phyloP scores from a whole-genome alignment of 2,797 vertebrate genomes.

The Apogon talboti region DNA sequence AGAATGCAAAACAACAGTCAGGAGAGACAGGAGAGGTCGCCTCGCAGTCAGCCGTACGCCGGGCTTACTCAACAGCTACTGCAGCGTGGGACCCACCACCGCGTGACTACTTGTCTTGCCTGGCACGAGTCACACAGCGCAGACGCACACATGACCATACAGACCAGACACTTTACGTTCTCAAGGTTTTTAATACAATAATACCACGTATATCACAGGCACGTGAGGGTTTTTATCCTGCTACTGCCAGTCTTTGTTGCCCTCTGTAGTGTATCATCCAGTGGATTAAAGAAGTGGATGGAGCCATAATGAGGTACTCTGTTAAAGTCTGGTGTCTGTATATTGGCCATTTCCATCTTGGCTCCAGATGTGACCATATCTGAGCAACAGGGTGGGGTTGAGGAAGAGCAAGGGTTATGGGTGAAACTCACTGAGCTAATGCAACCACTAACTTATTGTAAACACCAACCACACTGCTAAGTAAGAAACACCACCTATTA shows the following conservation, averaged over 20 bases:
- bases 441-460: too few relatives aligned
- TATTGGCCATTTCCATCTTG: too few relatives aligned
- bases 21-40: slow-evolving; percentile 58
- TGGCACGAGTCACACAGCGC: slow-evolving; percentile 16
- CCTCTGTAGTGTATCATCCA: slow-evolving; percentile 20
- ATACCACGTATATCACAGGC: neutral
- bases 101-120: slow-evolving; percentile 46
- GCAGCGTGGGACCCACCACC: slow-evolving; percentile 57
- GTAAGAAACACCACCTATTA: too few relatives aligned
- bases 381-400: too few relatives aligned
- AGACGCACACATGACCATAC: slow-evolving; percentile 15
- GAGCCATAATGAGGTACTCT: too few relatives aligned
- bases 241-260: slow-evolving; percentile 1
- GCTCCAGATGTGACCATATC: too few relatives aligned
- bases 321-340: too few relatives aligned
- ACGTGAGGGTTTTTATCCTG: slow-evolving; percentile 17
- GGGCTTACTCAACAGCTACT: slow-evolving; percentile 44
- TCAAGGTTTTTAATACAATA: slow-evolving; percentile 9
- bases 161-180: slow-evolving; percentile 30
- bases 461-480: too few relatives aligned
- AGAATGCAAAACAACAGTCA: slow-evolving; percentile 83
- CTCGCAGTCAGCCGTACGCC: slow-evolving; percentile 44
- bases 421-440: too few relatives aligned
- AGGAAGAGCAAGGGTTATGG: too few relatives aligned
- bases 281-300: too few relatives aligned